Percentiles rank a stretch among this genome's conserved stretches.
phyloP scores from a whole-genome alignment of 2,888 invertebrate genomes.

The Megastigmus dorsalis region DNA sequence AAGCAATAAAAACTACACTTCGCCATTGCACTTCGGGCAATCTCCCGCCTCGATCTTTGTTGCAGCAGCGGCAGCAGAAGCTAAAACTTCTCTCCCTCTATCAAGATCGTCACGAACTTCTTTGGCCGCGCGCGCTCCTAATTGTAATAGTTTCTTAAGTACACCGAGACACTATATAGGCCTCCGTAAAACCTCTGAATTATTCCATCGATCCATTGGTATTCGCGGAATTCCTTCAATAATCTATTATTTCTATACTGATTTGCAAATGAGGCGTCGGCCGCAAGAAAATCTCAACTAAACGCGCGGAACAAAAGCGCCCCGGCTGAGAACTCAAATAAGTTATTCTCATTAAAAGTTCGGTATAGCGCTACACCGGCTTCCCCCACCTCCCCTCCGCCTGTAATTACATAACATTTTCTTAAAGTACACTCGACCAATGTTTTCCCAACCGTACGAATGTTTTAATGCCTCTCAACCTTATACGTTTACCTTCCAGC shows the following conservation, averaged over 20 bases:
- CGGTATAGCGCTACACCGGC: not conserved
- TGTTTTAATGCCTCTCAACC: too few relatives aligned
- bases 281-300: slow-evolving; percentile 19
- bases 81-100: slow-evolving; percentile 23
- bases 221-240: slow-evolving; percentile 5
- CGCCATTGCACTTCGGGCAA: not conserved
- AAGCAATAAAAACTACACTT: slow-evolving; percentile 7
- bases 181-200: slow-evolving; percentile 2
- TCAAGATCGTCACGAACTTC: slow-evolving; percentile 43
- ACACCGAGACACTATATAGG: not conserved
- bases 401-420: too few relatives aligned
- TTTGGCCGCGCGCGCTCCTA: not conserved
- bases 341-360: slow-evolving; percentile 23
- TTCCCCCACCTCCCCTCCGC: too few relatives aligned
- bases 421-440: too few relatives aligned
- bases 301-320: not conserved
- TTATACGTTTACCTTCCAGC: too few relatives aligned
- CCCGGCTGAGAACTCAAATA: not conserved
- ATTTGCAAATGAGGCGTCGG: slow-evolving; percentile 9
- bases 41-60: slow-evolving; percentile 10
- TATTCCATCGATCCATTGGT: slow-evolving; percentile 18
- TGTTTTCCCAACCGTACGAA: too few relatives aligned
- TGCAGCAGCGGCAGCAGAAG: slow-evolving; percentile 2
- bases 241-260: not conserved
- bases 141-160: slow-evolving; percentile 37